phyloP scores from a whole-genome alignment of 2,113 vertebrate species.

The Podarcis cretensis region DNA sequence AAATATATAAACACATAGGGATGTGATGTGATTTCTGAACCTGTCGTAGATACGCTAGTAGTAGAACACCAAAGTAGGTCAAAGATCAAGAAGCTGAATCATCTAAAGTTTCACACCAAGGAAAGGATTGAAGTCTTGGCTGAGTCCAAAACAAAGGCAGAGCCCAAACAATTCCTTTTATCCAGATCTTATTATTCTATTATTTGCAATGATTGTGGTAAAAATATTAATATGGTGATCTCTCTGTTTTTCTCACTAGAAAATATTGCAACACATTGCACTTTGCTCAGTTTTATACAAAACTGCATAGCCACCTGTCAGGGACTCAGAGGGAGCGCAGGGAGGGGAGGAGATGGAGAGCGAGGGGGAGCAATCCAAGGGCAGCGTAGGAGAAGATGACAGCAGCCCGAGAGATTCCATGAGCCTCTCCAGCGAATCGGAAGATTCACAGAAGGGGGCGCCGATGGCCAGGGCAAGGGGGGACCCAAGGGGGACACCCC shows the following conservation, averaged over 20 bases:
- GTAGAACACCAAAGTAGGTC: too few species aligned
- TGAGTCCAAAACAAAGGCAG: neutral
- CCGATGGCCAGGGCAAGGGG: too few species aligned
- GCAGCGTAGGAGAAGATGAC: too few species aligned
- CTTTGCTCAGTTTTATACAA: constrained; percentile 62
- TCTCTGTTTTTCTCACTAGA: constrained; percentile 33
- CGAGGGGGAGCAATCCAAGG: too few species aligned
- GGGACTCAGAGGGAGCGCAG: too few species aligned
- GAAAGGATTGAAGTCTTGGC: too few species aligned
- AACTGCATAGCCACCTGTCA: constrained; percentile 57
- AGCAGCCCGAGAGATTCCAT: too few species aligned
- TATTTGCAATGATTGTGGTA: neutral
- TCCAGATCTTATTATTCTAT: neutral
- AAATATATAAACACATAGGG: neutral
- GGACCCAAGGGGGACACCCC: too few species aligned
- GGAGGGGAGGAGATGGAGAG: too few species aligned
- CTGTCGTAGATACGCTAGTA: neutral
- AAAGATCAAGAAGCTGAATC: neutral
- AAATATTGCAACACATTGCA: constrained; percentile 55
- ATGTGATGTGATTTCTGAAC: neutral
- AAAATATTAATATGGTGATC: neutral
- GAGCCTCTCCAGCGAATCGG: too few species aligned
- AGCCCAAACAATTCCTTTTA: neutral
- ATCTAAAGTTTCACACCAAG: neutral
- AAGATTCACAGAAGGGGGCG: too few species aligned